A percentile compares a stretch with the other conserved stretches of the same genome.
These are phyloP conservation scores for Percopsis omiscomaycus DNA, from an alignment of 2,797 vertebrate genomes.

Conservation along the genomic window DNA sequence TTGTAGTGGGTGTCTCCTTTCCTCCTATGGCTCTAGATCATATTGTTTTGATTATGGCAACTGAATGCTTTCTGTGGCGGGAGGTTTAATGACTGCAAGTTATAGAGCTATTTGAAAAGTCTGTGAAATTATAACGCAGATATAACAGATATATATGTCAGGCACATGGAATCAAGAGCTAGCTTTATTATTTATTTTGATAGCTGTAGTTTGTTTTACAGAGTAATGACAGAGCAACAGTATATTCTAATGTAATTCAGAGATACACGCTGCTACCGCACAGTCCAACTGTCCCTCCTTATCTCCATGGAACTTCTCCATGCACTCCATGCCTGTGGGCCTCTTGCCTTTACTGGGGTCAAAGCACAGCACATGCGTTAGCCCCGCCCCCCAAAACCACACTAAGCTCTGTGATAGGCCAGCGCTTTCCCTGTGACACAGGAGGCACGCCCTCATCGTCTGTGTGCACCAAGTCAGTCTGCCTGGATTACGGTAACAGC, in stretches of 20 bases:
- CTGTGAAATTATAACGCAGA: background rate
- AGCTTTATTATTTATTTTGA: background rate
- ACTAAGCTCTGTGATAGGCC: constrained; percentile 55
- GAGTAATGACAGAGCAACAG: background rate
- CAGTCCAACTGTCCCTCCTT: constrained; percentile 28
- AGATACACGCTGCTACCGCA: too few species aligned
- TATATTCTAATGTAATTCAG: background rate
- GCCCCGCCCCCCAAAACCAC: constrained; percentile 20
- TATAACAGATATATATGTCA: too few species aligned
- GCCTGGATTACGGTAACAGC: constrained; percentile 68
- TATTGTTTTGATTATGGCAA: constrained; percentile 24
- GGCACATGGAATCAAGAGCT: background rate
- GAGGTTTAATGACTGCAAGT: background rate
- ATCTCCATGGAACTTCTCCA: constrained; percentile 22
- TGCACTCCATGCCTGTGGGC: constrained; percentile 28
- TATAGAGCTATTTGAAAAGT: background rate
- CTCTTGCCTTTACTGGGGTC: constrained; percentile 35
- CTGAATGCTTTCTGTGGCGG: background rate
- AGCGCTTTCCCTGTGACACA: constrained; percentile 20
- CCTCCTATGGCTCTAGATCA: too few species aligned
- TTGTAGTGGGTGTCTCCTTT: too few species aligned
- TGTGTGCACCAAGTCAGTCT: constrained; percentile 49
- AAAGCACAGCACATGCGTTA: constrained; percentile 47
- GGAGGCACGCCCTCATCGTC: constrained; percentile 4
- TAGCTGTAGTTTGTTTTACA: too few species aligned